A percentile compares a stretch with the other conserved stretches of the same genome.
These are phyloP conservation scores for Orchesella flavescens DNA, from an alignment of 2,888 invertebrate species.

Conservation along the genomic window DNA sequence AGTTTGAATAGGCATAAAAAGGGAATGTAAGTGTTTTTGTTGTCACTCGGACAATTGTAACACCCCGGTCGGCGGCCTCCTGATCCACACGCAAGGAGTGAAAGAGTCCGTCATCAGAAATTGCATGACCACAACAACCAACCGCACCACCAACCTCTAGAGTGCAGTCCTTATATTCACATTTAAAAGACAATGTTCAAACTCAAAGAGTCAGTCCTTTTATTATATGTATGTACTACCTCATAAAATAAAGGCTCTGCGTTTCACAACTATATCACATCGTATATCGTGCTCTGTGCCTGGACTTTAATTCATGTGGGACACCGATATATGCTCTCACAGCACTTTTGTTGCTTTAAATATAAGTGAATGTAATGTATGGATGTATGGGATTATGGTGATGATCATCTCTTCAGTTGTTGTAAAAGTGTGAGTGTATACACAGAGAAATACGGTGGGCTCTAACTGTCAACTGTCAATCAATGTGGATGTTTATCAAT, in stretches of 20 bases:
- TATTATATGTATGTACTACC: background rate
- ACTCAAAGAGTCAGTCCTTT: no score
- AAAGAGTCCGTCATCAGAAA: background rate
- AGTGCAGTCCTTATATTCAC: background rate
- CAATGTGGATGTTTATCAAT: slow-evolving; percentile 42
- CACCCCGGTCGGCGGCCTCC: background rate
- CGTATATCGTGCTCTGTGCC: no score
- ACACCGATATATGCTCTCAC: background rate
- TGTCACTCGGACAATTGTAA: slow-evolving; percentile 18
- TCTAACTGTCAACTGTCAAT: slow-evolving; percentile 59
- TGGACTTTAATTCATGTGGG: no score
- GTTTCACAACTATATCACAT: no score
- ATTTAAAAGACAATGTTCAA: background rate
- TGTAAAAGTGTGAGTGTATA: background rate
- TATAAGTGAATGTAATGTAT: background rate
- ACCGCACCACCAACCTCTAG: background rate
- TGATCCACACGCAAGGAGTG: slow-evolving; percentile 15
- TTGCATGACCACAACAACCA: slow-evolving; percentile 21
- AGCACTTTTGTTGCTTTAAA: background rate
- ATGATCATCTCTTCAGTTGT: background rate
- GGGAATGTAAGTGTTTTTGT: background rate
- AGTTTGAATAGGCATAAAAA: no score
- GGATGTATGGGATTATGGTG: background rate
- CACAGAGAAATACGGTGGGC: slow-evolving; percentile 5
- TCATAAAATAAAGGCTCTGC: no score